Evolutionary conservation across 2,797 vertebrate genomes (phyloP).

Genomic region (Chloroceryle inda): DNA sequence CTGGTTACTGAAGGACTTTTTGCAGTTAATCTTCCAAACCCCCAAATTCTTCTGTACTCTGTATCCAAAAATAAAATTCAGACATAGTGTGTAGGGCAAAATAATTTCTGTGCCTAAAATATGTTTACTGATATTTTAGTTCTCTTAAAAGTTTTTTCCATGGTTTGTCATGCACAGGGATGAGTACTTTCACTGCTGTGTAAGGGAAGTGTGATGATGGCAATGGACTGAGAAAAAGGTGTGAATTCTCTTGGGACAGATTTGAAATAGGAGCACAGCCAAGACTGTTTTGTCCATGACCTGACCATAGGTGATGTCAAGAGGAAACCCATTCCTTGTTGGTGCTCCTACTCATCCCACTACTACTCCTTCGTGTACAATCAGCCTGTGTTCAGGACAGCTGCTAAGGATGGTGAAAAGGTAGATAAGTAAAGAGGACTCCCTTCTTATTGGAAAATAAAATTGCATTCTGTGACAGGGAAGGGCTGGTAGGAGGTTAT

Average conservation of each 20-base stretch:
- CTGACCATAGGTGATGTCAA: neutral
- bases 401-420: neutral
- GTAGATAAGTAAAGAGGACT: neutral
- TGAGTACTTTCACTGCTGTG: neutral
- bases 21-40: neutral
- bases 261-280: neutral
- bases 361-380: fast-evolving
- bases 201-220: neutral
- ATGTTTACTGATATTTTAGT: neutral
- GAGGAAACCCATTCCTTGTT: fast-evolving
- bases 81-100: neutral
- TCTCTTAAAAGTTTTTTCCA: neutral
- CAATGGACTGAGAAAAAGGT: neutral
- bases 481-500: neutral
- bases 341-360: neutral
- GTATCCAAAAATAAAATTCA: neutral
- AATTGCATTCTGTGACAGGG: neutral
- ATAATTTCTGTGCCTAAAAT: neutral
- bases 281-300: neutral
- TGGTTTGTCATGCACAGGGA: fast-evolving
- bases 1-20: neutral
- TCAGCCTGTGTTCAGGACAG: fast-evolving
- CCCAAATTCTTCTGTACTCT: neutral
- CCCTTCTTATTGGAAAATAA: neutral
- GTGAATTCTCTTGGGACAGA: neutral